Conservation (phyloP, 2,888 invertebrate species). For the Sphaeridia pumilis region DNA sequence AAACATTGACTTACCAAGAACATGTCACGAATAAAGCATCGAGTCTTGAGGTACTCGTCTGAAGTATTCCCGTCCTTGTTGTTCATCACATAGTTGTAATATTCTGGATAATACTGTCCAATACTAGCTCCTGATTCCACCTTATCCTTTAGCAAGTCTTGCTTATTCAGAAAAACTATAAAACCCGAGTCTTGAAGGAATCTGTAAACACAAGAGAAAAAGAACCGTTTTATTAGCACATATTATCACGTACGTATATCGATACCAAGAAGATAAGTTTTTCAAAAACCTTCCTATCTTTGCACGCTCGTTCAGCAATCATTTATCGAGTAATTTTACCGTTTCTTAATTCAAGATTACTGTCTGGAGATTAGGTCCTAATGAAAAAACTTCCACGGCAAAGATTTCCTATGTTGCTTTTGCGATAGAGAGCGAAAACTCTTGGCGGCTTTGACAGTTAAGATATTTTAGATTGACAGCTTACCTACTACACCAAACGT, state of each 20-base stretch:
- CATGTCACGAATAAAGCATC: slow-evolving; percentile 54
- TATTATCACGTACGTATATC: too few relatives aligned
- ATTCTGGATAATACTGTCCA: slow-evolving; percentile 56
- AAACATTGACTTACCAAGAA: slow-evolving; percentile 47
- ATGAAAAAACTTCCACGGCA: too few relatives aligned
- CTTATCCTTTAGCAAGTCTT: slow-evolving; percentile 61
- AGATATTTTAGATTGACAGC: slow-evolving; percentile 1
- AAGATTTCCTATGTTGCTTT: too few relatives aligned
- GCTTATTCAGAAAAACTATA: slow-evolving; percentile 71
- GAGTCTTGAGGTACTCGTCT: slow-evolving; percentile 55
- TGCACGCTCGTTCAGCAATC: too few relatives aligned
- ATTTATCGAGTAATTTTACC: too few relatives aligned
- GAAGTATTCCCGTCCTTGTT: slow-evolving; percentile 41
- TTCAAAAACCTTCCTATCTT: too few relatives aligned
- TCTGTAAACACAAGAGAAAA: slow-evolving; percentile 40
- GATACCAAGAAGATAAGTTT: too few relatives aligned
- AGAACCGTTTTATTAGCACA: too few relatives aligned
- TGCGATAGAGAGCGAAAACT: too few relatives aligned
- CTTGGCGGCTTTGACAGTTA: too few relatives aligned
- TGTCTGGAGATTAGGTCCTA: too few relatives aligned
- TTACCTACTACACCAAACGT: slow-evolving; percentile 64
- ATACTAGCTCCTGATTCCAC: slow-evolving; percentile 54
- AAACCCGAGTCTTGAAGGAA: slow-evolving; percentile 62
- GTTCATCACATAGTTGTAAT: slow-evolving; percentile 43
- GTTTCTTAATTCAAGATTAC: too few relatives aligned